Base-by-base conservation (phyloP, 2,888 invertebrate genomes). In the Liodrosophila aerea region DNA sequence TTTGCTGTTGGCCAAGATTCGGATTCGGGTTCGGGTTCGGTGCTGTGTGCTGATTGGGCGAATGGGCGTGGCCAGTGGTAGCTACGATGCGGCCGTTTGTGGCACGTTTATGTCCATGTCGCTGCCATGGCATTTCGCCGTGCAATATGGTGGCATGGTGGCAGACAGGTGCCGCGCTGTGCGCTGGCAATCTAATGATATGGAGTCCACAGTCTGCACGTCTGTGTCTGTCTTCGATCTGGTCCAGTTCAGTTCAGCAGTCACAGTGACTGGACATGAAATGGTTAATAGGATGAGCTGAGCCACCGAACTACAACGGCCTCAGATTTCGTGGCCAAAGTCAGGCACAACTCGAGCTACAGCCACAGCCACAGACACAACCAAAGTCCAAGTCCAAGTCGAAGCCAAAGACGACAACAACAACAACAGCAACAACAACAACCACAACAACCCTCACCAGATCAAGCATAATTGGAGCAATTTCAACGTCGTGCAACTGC, bases 401-500 rank as follows among this genome's bases (percentile, higher is more conserved):
- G n/a, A n/a, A n/a, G n/a, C n/a, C n/a, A n/a, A n/a, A n/a, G n/a
- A n/a, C n/a, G n/a, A n/a, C 31, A n/a, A n/a, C n/a, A n/a, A n/a
- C n/a, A n/a, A 22, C 22, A 5, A 22, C 22, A 22, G 22, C 22
- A 22, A 22, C 22, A 22, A 22, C 3, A 2, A 22, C 22, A 22
- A 22, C 5, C 22, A 22, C 22, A 2, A 22, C 22, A 50, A 16
- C 11, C 49, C 40, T 31, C 49, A 13, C 15, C 45, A 44, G 34
- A 70, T 53, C 52, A 53, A 51, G 86, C 70, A 85, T 87, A 87
- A 87, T 87, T 87, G 86, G 82, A 66, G 88, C 85, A 87, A 87
- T 87, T 88, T 87, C 62, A 73, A 71, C 83, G 65, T 78, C 78
- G 82, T 85, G 83, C 83, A 82, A 78, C 76, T 85, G 72, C 68